Evolutionary conservation across 2,797 vertebrate genomes (phyloP).

Genomic region (Diglossa cyanea): DNA sequence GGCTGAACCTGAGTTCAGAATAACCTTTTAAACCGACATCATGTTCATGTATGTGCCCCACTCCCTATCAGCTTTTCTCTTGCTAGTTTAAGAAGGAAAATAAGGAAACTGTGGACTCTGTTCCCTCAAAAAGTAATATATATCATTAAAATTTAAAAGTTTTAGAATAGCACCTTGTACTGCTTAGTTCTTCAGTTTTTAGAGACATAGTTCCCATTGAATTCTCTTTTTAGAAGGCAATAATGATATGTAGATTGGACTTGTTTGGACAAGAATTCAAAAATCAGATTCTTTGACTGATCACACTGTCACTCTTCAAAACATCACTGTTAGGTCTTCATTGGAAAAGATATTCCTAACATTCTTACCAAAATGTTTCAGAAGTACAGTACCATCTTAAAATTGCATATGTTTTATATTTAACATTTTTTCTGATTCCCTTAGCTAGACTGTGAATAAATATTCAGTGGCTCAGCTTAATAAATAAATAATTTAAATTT

Average conservation of each 20-base stretch:
- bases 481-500: not conserved
- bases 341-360: constrained; percentile 17
- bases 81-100: not conserved
- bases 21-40: not conserved
- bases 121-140: not conserved
- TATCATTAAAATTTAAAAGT: not conserved
- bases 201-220: constrained; percentile 36
- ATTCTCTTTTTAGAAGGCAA: constrained; percentile 57
- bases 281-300: constrained; percentile 57
- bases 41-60: not conserved
- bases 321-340: not conserved
- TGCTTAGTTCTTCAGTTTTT: constrained; percentile 34
- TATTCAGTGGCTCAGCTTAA: not conserved
- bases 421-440: not conserved
- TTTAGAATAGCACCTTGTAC: constrained; percentile 39
- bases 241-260: constrained; percentile 62
- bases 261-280: constrained; percentile 65
- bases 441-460: not conserved
- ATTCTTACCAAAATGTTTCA: constrained; percentile 36
- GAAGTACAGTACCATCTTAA: not conserved
- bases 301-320: constrained; percentile 54
- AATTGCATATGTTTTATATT: not conserved
- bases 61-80: not conserved
- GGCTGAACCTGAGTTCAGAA: not conserved
- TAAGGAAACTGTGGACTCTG: not conserved